These are phyloP conservation scores for Melanostoma mellinum DNA, from an alignment of 2,888 invertebrate species.

Conservation along the genomic window DNA sequence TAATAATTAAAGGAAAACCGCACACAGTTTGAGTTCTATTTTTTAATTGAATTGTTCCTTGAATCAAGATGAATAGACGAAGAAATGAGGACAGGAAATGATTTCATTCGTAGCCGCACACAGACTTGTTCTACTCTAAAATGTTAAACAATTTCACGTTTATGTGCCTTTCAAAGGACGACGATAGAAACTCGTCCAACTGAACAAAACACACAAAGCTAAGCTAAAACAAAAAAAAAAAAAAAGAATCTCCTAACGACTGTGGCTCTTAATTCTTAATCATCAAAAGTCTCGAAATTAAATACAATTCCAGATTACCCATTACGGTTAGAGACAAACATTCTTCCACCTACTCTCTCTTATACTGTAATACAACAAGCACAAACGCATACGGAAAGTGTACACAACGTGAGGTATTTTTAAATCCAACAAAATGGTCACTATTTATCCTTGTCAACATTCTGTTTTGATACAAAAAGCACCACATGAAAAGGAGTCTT, in stretches of 20 bases:
- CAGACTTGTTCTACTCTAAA: too few relatives aligned
- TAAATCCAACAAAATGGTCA: conserved; percentile 53
- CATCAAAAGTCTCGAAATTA: conserved; percentile 47
- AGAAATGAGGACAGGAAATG: too few relatives aligned
- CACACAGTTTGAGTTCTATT: too few relatives aligned
- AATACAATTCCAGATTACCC: conserved; percentile 49
- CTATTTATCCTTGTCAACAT: conserved; percentile 63
- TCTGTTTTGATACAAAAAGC: conserved; percentile 55
- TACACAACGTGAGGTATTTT: conserved; percentile 37
- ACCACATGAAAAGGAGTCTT: conserved; percentile 51
- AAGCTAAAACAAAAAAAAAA: too few relatives aligned
- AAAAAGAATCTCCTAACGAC: conserved; percentile 4
- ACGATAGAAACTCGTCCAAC: too few relatives aligned
- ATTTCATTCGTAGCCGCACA: too few relatives aligned
- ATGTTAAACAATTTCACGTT: too few relatives aligned
- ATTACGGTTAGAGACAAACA: conserved; percentile 31
- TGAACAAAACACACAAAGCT: too few relatives aligned
- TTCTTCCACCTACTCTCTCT: background rate
- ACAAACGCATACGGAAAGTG: conserved; percentile 24
- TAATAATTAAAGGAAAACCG: too few relatives aligned
- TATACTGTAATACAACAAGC: background rate
- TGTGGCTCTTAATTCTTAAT: conserved; percentile 35
- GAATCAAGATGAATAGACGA: too few relatives aligned
- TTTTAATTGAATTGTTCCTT: too few relatives aligned
- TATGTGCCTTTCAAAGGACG: too few relatives aligned